Conservation (phyloP, 1,140 invertebrate genomes). For the Stegodyphus dumicola region DNA sequence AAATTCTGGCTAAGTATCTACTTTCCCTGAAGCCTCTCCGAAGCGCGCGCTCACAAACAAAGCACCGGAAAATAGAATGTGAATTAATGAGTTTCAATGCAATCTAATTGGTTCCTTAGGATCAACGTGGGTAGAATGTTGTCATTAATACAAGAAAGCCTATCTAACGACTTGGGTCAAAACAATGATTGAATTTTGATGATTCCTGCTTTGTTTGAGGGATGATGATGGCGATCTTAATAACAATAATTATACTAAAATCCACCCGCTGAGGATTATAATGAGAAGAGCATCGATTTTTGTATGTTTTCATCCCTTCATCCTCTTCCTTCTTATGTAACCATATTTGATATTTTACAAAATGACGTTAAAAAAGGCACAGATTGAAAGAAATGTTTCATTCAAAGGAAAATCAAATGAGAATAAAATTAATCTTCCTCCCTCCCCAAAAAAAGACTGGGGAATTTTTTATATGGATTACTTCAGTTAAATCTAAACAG, state of each 20-base stretch:
- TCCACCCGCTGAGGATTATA: constrained; percentile 19
- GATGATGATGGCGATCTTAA: constrained; percentile 6
- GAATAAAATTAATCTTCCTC: no score
- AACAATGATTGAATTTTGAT: constrained; percentile 58
- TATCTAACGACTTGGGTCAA: constrained; percentile 42
- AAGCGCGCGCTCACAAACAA: constrained; percentile 27
- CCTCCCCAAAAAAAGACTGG: no score
- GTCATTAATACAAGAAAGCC: constrained; percentile 45
- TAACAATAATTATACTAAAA: constrained; percentile 43
- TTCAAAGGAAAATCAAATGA: no score
- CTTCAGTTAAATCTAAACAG: no score
- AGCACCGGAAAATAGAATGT: constrained; percentile 36
- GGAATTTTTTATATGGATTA: no score
- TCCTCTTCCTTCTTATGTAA: no score
- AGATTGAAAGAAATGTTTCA: no score
- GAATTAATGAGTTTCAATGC: constrained; percentile 53
- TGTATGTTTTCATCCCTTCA: no score
- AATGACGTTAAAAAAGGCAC: no score
- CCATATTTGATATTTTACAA: no score
- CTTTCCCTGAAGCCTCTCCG: not conserved
- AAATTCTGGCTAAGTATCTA: no score
- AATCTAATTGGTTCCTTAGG: constrained; percentile 45
- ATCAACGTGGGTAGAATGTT: constrained; percentile 20
- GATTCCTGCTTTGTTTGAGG: constrained; percentile 45
- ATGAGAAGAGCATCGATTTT: constrained; percentile 3